Evolutionary conservation across 2,888 invertebrate species (phyloP), one percentile per base, ranked within the genome.

Genomic region (Scaptomyza parva): DNA sequence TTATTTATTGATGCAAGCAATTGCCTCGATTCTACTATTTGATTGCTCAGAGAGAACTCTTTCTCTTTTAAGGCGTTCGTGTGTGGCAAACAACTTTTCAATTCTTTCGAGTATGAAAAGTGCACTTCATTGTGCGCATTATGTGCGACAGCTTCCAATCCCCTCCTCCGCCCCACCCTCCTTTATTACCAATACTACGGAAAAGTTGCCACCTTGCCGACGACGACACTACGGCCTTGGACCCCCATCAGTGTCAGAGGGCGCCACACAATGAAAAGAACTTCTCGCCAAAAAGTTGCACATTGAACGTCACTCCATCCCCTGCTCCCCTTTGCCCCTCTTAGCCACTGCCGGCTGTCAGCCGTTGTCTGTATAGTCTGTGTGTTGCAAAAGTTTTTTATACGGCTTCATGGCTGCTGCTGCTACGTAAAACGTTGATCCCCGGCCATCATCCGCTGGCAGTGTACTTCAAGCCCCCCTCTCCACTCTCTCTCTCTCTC

Each of bases 71-170:
- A 43, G 55, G 65, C 61, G 62, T 59, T 57, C 63, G 68, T 66
- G 64, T 65, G 60, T 61, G 65, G 72, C 66, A 72, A 72, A 79
- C 65, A 83, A 82, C 72, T 86, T 85, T 83, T 81, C 85, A 88
- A 89, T 89, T 86, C 80, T 62, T 66, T 71, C 74, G 76, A 79
- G 82, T 88, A 87, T 89, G 88, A 88, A 78, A 83, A 79, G 88
- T 89, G 76, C 90, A 91, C 90, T 90, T 90, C 88, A 91, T 89
- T 90, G 82, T 88, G 87, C 84, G 86, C 83, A 90, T 90, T 90
- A 86, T 75, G 66, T 74, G 78, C 78, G 88, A 88, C 87, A 83
- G 85, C 73, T 70, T 43, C 65, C 63, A 66, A 62, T 33, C 55
- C 41, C 53, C 43, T 4, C 30, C 4, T 39, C 5, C 39, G 18